Conservation (phyloP, 2,113 vertebrate species). For the Stercorarius parasiticus region DNA sequence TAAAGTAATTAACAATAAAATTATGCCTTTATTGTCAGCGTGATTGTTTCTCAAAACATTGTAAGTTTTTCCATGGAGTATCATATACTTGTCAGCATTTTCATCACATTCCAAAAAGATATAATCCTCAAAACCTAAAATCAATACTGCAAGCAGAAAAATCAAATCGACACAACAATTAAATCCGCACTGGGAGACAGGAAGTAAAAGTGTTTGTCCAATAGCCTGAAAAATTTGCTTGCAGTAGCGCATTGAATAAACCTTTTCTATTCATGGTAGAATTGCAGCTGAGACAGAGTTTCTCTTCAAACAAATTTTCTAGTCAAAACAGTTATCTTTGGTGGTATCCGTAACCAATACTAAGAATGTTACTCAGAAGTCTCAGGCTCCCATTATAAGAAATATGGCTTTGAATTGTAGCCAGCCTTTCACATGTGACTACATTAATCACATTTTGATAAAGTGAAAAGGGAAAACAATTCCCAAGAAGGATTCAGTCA, state of each 20-base stretch:
- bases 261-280: not conserved
- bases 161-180: not conserved
- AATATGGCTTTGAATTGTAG: not conserved
- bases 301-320: not conserved
- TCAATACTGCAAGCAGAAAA: not conserved
- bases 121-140: accelerated
- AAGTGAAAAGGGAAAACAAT: not conserved
- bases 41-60: not conserved
- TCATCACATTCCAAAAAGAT: not conserved
- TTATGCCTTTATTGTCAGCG: not conserved
- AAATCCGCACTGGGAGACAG: not conserved
- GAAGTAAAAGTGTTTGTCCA: not conserved
- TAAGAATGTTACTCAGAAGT: not conserved
- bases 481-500: not conserved
- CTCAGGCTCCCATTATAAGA: not conserved
- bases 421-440: not conserved
- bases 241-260: not conserved
- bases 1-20: not conserved
- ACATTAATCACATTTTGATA: not conserved
- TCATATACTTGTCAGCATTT: not conserved
- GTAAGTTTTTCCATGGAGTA: not conserved
- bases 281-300: not conserved
- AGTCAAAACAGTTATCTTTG: not conserved
- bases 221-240: not conserved
- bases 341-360: not conserved